Base-by-base conservation (phyloP, 2,797 vertebrate genomes). In the Sebastes iracundus region DNA sequence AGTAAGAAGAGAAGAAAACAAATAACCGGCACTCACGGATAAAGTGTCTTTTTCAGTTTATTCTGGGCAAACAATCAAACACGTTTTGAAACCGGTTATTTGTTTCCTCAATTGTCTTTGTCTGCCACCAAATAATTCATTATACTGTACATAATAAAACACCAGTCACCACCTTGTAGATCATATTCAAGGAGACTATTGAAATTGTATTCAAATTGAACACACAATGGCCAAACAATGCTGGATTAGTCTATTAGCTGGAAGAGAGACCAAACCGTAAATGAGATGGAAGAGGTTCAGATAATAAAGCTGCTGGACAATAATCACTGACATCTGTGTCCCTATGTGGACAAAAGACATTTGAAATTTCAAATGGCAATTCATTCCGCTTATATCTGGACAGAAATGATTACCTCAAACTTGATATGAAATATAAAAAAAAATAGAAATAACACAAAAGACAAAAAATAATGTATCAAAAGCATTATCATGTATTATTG, bases 211-310 rank as follows among this genome's bases (percentile, higher is more conserved):
- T 70, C 4, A 38, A 77, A 75, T 13, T 46, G 18, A 61, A 63
- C 32, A 52, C 30, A 56, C 46, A 20, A 28, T 30, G 10, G 16
- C 14, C 12, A 80, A 80, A 83, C 33, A 77, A 49, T 72, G 28
- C 28, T 59, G 58, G n/a, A 75, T 74, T 11, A n/a, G 16, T 72
- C 32, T 52, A 7, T 78, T 64, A 64, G 9, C 22, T 72, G 52
- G 61, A 10, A 25, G 42, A 70, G 8, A 33, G n/a, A 62, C 14
- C 2, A 0, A 0, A 6, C 35, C 0, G 13, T 11, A 38, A 64
- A 77, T 35, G 27, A 52, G 22, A 83, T 65, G 23, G 28, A 71
- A 8, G 2, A n/a, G 16, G 22, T 7, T 66, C 58, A 55, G 14
- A 76, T 30, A 27, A 66, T 32, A 63, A 0, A 38, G 10, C 23